Conservation (phyloP, 2,797 vertebrate species). For the Tapirus indicus region DNA sequence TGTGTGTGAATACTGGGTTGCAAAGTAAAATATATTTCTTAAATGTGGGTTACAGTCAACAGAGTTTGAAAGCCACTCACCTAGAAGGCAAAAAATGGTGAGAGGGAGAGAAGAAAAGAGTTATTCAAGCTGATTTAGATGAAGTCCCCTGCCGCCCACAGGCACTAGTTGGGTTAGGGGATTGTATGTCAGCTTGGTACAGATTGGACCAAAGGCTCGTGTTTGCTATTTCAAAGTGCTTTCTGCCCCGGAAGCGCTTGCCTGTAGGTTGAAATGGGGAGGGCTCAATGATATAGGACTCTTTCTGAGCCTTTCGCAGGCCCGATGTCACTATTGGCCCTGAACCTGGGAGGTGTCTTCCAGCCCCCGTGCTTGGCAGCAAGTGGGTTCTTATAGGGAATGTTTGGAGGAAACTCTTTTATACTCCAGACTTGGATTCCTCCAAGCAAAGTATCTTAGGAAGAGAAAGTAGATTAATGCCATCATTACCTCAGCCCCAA, state of each 20-base stretch:
- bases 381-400: background rate
- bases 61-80: background rate
- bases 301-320: no score
- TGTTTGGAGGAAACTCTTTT: background rate
- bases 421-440: background rate
- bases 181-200: background rate
- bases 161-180: background rate
- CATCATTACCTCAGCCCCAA: background rate
- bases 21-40: conserved; percentile 16
- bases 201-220: background rate
- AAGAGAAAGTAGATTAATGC: background rate
- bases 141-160: background rate
- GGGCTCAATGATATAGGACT: background rate
- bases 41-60: background rate
- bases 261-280: background rate
- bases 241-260: background rate
- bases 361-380: background rate
- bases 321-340: background rate
- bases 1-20: background rate
- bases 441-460: background rate
- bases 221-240: background rate
- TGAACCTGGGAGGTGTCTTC: background rate
- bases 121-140: background rate
- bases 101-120: background rate
- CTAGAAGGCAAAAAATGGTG: background rate